Percentiles rank a stretch among this genome's conserved stretches.
Conservation (phyloP, 1,140 invertebrate genomes). For the Euglossa dilemma region DNA sequence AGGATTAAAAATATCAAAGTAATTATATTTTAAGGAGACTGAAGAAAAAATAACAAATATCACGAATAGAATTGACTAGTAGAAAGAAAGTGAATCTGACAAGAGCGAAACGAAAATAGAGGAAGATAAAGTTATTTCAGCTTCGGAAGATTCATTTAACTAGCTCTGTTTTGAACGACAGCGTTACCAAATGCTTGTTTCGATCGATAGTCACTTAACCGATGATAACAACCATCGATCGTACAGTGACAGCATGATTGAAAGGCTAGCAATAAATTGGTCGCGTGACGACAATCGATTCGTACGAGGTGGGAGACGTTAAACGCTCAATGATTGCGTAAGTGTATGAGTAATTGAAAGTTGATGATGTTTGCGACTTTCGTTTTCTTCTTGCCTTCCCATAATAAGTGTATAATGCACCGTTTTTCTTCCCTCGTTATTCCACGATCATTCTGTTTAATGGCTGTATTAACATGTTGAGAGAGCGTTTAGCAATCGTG, state of each 20-base stretch:
- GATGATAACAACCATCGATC: conserved; percentile 16
- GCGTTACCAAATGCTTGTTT: background rate
- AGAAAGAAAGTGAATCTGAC: too few relatives aligned
- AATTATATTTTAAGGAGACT: too few relatives aligned
- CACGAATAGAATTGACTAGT: too few relatives aligned
- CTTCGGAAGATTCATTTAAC: background rate
- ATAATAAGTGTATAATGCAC: background rate
- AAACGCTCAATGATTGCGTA: background rate
- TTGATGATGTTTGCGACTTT: background rate
- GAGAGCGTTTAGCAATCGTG: conserved; percentile 24
- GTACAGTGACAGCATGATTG: conserved; percentile 31
- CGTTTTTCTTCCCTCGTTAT: conserved; percentile 1
- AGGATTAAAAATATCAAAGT: too few relatives aligned
- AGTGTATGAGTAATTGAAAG: conserved; percentile 12
- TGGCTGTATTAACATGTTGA: conserved; percentile 15
- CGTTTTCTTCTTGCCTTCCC: background rate
- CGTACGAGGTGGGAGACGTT: background rate
- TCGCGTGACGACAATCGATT: conserved; percentile 16
- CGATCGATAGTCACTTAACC: conserved; percentile 14
- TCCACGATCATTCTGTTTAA: conserved; percentile 3
- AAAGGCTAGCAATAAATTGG: conserved; percentile 36
- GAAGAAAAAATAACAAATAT: too few relatives aligned
- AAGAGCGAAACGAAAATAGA: background rate
- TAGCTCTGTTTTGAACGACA: background rate
- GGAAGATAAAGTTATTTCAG: background rate